Evolutionary conservation across 2,113 vertebrate genomes (phyloP).

Genomic region (Garra rufa): DNA sequence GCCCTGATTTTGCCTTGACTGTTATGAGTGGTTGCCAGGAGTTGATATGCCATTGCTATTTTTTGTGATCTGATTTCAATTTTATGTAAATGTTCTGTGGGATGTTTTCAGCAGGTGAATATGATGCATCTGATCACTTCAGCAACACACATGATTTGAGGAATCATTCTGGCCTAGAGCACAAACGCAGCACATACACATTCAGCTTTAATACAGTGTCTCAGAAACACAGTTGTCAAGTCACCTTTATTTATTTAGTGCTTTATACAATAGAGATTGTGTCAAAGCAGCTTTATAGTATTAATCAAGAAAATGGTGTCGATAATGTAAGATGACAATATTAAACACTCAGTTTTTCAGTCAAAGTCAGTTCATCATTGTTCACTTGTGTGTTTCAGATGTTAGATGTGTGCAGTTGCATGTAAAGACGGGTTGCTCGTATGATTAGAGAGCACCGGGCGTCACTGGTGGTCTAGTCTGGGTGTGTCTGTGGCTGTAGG

Average conservation of each 20-base stretch:
- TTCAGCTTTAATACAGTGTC: not conserved
- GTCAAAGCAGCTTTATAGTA: no score
- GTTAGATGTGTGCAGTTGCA: not conserved
- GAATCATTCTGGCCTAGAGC: no score
- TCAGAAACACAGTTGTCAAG: not conserved
- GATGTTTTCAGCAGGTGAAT: not conserved
- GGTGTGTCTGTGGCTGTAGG: constrained; percentile 5
- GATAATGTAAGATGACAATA: no score
- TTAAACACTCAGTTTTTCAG: no score
- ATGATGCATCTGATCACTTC: not conserved
- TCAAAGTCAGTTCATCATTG: no score
- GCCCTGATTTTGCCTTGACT: no score
- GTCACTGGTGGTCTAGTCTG: constrained; percentile 38
- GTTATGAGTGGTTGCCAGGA: no score
- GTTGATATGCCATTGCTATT: not conserved
- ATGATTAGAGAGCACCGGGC: constrained; percentile 64
- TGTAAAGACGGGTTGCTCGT: constrained; percentile 60
- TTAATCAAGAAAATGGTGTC: no score
- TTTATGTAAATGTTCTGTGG: not conserved
- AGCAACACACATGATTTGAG: not conserved
- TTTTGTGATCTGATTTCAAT: not conserved
- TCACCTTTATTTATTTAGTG: no score
- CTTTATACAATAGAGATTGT: no score
- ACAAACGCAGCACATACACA: not conserved
- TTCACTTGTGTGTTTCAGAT: not conserved